Percentiles rank a stretch among this genome's conserved stretches.
Conservation (phyloP, 2,888 invertebrate species). For the Serrognathus titanus region DNA sequence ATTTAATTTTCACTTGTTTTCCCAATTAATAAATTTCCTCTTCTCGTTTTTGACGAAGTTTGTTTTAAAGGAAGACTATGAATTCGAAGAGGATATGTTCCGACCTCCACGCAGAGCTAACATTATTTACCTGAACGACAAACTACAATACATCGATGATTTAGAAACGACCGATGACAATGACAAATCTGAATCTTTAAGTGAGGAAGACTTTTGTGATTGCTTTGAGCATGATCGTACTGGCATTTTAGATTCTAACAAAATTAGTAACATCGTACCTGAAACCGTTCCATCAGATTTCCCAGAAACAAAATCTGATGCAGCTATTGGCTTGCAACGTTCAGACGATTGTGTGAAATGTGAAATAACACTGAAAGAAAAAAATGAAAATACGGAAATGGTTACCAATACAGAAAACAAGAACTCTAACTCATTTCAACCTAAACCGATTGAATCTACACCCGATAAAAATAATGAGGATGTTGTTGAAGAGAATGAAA, state of each 20-base stretch:
- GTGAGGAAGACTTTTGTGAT: constrained; percentile 45
- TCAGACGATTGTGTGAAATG: too few species aligned
- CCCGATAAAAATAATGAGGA: not conserved
- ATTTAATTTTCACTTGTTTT: too few species aligned
- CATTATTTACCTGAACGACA: constrained; percentile 33
- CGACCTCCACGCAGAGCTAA: constrained; percentile 23
- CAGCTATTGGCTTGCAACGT: not conserved
- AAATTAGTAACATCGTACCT: constrained; percentile 11
- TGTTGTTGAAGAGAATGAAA: not conserved
- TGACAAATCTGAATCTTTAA: constrained; percentile 36
- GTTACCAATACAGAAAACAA: not conserved
- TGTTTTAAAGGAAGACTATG: constrained; percentile 31
- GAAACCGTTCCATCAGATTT: constrained; percentile 7
- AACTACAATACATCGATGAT: constrained; percentile 24
- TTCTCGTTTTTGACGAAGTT: not conserved
- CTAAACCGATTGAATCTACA: not conserved
- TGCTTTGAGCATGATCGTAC: constrained; percentile 29
- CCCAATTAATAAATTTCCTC: too few species aligned
- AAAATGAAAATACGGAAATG: constrained; percentile 2
- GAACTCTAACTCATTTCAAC: not conserved
- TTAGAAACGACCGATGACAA: constrained; percentile 9
- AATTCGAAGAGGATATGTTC: constrained; percentile 29
- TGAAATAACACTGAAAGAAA: constrained; percentile 1
- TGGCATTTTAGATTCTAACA: constrained; percentile 10
- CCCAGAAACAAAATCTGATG: not conserved